These are phyloP conservation scores for Dolichotis patagonum DNA, from an alignment of 2,113 vertebrate species.

Conservation along the genomic window DNA sequence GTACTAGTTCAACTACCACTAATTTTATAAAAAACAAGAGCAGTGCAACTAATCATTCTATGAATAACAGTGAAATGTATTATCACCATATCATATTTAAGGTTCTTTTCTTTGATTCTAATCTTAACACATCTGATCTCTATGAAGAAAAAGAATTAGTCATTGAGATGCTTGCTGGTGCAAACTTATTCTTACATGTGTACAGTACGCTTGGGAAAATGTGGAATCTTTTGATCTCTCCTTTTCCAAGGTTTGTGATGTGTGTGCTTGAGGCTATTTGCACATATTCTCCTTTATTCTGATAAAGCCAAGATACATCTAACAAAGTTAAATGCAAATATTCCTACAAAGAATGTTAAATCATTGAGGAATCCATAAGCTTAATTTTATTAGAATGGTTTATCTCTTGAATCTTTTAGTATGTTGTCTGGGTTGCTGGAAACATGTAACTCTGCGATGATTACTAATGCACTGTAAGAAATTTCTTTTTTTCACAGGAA, in stretches of 20 bases:
- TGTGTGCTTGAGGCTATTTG: neutral
- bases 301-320: neutral
- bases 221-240: neutral
- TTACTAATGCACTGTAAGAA: neutral
- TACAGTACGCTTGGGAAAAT: neutral
- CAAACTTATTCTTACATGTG: neutral
- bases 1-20: neutral
- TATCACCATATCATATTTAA: neutral
- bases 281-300: neutral
- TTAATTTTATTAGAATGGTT: conserved; percentile 31
- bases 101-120: neutral
- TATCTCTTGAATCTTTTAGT: neutral
- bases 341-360: neutral
- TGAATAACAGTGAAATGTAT: neutral
- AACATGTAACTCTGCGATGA: neutral
- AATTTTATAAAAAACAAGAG: neutral
- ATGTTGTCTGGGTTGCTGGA: neutral
- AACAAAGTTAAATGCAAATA: conserved; percentile 20
- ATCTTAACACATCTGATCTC: neutral
- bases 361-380: neutral
- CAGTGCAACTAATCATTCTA: neutral
- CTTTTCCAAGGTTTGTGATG: neutral
- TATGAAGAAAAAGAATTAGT: neutral
- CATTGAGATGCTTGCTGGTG: neutral
- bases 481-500: neutral